These are phyloP conservation scores for Tenthredo distinguenda DNA, from an alignment of 2,888 invertebrate genomes.

Conservation along the genomic window DNA sequence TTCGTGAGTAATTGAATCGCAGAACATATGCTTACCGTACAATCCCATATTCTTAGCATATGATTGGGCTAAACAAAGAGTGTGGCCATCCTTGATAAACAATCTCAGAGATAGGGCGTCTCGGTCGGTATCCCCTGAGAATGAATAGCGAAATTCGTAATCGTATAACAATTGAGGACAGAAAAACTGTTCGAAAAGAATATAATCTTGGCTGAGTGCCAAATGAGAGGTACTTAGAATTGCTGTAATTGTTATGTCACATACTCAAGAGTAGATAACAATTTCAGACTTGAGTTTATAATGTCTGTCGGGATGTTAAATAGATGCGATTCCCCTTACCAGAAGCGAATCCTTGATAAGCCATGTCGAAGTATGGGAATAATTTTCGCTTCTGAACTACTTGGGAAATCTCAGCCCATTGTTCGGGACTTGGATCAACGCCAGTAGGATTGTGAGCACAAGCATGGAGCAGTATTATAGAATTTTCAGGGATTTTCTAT, in stretches of 20 bases:
- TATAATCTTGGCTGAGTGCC: background rate
- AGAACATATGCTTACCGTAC: slow-evolving; percentile 80
- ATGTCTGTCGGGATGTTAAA: background rate
- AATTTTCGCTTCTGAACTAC: slow-evolving; percentile 90
- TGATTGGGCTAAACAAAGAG: slow-evolving; percentile 93
- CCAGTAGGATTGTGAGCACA: slow-evolving; percentile 99
- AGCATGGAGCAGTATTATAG: slow-evolving; percentile 95
- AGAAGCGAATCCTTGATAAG: slow-evolving; percentile 98
- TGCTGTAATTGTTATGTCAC: background rate
- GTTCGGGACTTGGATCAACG: slow-evolving; percentile 92
- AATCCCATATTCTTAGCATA: slow-evolving; percentile 99
- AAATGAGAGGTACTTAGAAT: background rate
- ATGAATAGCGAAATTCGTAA: slow-evolving; percentile 57
- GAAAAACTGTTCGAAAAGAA: background rate
- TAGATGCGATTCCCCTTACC: slow-evolving; percentile 75
- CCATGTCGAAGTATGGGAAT: slow-evolving; percentile 98
- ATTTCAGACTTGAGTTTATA: background rate
- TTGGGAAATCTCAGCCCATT: slow-evolving; percentile 93
- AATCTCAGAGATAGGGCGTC: slow-evolving; percentile 94
- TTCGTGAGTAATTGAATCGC: background rate
- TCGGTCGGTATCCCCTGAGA: slow-evolving; percentile 86
- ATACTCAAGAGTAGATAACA: background rate
- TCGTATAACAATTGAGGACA: background rate
- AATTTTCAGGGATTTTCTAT: slow-evolving; percentile 95
- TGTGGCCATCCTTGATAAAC: slow-evolving; percentile 94